A percentile compares a stretch with the other conserved stretches of the same genome.
phyloP scores from a whole-genome alignment of 2,797 vertebrate species.

The Siniperca undulata region DNA sequence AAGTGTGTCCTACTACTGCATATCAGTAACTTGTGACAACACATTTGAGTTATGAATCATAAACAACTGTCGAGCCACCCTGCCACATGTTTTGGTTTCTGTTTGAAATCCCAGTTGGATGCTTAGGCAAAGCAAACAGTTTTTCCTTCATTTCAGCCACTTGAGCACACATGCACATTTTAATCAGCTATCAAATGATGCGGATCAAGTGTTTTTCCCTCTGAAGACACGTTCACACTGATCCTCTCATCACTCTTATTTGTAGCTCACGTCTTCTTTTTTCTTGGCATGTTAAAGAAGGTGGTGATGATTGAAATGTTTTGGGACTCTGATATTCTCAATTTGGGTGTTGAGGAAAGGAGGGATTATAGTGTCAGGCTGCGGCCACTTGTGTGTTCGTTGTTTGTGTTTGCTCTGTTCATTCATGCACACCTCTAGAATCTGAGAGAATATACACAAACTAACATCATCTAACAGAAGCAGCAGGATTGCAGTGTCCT shows the following conservation, averaged over 20 bases:
- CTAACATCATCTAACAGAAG: slow-evolving; percentile 20
- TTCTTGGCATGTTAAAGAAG: slow-evolving; percentile 15
- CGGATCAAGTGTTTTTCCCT: slow-evolving; percentile 33
- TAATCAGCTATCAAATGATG: slow-evolving; percentile 59
- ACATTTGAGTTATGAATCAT: slow-evolving; percentile 17
- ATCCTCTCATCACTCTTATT: slow-evolving; percentile 41
- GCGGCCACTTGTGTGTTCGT: slow-evolving; percentile 21
- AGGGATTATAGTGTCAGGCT: slow-evolving; percentile 9
- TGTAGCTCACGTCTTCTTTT: slow-evolving; percentile 16
- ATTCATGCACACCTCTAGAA: slow-evolving; percentile 5
- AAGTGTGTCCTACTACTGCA: slow-evolving; percentile 12
- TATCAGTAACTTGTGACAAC: slow-evolving; percentile 17
- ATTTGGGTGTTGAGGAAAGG: slow-evolving; percentile 9
- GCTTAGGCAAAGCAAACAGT: slow-evolving; percentile 19
- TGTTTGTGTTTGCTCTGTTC: not conserved
- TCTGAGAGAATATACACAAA: not conserved
- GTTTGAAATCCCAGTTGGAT: slow-evolving; percentile 34
- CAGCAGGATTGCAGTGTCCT: slow-evolving; percentile 13
- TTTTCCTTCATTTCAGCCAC: slow-evolving; percentile 43
- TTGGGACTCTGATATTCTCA: slow-evolving; percentile 27
- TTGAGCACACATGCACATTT: slow-evolving; percentile 44
- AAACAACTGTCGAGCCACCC: slow-evolving; percentile 11
- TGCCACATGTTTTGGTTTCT: slow-evolving; percentile 17
- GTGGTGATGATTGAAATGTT: slow-evolving; percentile 41
- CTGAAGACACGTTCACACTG: slow-evolving; percentile 30